These are phyloP conservation scores for Archocentrus centrarchus DNA, from an alignment of 2,113 vertebrate genomes.

Conservation along the genomic window DNA sequence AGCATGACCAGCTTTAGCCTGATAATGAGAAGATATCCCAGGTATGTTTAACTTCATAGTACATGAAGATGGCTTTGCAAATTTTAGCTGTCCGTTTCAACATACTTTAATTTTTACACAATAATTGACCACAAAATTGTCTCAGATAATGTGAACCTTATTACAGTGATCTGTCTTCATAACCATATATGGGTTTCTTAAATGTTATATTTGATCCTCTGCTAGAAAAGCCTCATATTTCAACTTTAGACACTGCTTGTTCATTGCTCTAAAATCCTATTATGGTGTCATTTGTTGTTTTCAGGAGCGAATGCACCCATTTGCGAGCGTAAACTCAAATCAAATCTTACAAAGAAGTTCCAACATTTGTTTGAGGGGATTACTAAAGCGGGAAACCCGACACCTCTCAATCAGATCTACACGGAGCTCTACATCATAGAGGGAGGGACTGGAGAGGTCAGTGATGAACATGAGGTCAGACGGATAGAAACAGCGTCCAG, in stretches of 20 bases:
- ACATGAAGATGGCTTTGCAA: too few relatives aligned
- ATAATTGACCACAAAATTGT: too few relatives aligned
- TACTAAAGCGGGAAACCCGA: constrained; percentile 14
- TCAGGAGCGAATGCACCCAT: background rate
- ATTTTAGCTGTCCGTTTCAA: too few relatives aligned
- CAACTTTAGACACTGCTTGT: background rate
- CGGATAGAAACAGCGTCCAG: constrained; percentile 49
- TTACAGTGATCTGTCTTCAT: too few relatives aligned
- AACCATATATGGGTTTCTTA: too few relatives aligned
- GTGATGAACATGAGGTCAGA: constrained; percentile 55
- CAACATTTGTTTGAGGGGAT: constrained; percentile 27
- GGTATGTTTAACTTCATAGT: too few relatives aligned
- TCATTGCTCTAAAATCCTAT: background rate
- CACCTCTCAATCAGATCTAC: constrained; percentile 53
- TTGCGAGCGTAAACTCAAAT: constrained; percentile 2
- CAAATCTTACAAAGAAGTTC: constrained; percentile 19
- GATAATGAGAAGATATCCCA: too few relatives aligned
- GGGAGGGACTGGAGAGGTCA: constrained; percentile 22
- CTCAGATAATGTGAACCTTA: too few relatives aligned
- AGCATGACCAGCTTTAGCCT: too few relatives aligned
- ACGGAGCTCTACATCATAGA: constrained; percentile 67
- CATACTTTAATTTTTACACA: too few relatives aligned
- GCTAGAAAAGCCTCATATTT: background rate
- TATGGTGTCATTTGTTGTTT: background rate
- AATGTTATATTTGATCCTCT: background rate